Conservation (phyloP, 2,888 invertebrate genomes). For the Macrosiphum euphorbiae region DNA sequence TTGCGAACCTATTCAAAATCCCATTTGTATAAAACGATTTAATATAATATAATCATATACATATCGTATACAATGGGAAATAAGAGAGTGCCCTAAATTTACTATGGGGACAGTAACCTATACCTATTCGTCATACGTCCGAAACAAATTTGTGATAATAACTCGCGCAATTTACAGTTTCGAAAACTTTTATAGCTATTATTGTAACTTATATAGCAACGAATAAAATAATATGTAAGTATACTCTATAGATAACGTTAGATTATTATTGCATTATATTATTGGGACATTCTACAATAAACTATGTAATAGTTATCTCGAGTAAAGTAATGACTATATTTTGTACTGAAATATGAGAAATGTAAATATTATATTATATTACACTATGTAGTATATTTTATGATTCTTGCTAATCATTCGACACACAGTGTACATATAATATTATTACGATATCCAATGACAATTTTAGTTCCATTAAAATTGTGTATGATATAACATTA, state of each 20-base stretch:
- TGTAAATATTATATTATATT: neutral
- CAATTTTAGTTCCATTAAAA: neutral
- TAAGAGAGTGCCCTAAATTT: neutral
- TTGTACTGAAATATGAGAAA: neutral
- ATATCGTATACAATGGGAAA: neutral
- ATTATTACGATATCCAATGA: neutral
- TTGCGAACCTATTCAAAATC: neutral
- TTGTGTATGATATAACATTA: neutral
- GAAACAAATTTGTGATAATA: constrained; percentile 30
- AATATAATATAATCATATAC: neutral
- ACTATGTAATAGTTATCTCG: neutral
- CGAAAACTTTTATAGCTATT: neutral
- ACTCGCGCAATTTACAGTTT: neutral
- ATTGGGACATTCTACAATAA: neutral
- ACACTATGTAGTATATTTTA: neutral
- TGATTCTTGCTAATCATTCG: neutral
- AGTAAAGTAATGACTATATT: neutral
- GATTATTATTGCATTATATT: neutral
- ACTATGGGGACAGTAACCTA: neutral
- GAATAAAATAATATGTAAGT: neutral
- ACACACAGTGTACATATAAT: neutral
- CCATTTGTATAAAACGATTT: neutral
- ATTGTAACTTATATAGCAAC: neutral
- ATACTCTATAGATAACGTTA: neutral
- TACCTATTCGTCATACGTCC: constrained; percentile 19